Base-by-base conservation (phyloP, 2,888 invertebrate species). In the Rhimphoctona megacephalus region DNA sequence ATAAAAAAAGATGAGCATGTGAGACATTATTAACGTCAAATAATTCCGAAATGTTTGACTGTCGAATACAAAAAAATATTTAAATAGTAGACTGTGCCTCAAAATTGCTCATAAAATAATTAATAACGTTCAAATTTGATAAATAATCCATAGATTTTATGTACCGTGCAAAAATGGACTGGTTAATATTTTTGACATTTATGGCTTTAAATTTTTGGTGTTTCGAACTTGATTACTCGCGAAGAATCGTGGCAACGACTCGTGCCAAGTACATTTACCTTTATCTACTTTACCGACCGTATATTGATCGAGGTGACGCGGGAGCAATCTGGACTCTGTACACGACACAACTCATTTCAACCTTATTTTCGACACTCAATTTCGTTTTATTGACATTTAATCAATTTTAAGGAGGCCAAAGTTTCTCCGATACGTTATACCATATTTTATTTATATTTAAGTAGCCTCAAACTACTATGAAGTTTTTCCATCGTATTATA, bases 311-410 rank as follows among this genome's bases (percentile, higher is more conserved):
- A 17, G 25, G 61, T 17, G 30, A 9, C 61, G 57, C 25, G 25
- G 25, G 57, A 57, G 30, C 14, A 61, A 61, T 61, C 61, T 30
- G 17, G 61, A 61, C 30, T 61, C 30, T 30, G 61, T 61, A 30
- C 17, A 61, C 30, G 61, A 61, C 30, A 17, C 30, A 61, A 61
- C 30, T 61, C 25, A 25, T 57, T 61, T 30, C 61, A 30, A 17
- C 61, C 67, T 67, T 39, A 43, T 67, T 67, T 67, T 67, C 61
- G 61, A 17, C 30, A 61, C 61, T 61, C 61, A 30, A 61, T 61
- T 61, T 61, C 17, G n/a, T 67, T 67, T 67, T 25, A 67, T 67
- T 67, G 67, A 61, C 67, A 39, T 39, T 67, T 67, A 39, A 67
- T 43, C 43, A 67, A 43, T 39, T 67, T 67, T 39, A 5, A 8